These are phyloP conservation scores for Gallinago media DNA, from an alignment of 2,113 vertebrate genomes.

Conservation along the genomic window DNA sequence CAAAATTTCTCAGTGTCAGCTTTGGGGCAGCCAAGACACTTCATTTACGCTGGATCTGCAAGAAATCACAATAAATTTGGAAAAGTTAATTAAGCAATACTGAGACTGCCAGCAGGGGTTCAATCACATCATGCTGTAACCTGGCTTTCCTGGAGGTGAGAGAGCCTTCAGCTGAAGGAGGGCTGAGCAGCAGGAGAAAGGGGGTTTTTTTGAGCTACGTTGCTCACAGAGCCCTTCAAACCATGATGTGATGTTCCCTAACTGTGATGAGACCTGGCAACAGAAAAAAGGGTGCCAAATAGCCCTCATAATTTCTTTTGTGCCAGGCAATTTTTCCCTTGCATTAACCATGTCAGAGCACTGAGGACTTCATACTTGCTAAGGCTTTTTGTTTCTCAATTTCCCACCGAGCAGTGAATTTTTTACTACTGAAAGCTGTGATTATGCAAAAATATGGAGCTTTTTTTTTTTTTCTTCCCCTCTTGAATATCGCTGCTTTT, in stretches of 20 bases:
- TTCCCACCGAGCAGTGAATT: constrained; percentile 18
- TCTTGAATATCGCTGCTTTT: background rate
- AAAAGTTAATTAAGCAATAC: constrained; percentile 10
- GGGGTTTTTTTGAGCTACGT: background rate
- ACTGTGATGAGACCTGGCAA: background rate
- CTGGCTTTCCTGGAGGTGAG: background rate
- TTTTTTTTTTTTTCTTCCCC: background rate
- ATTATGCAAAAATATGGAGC: constrained; percentile 26
- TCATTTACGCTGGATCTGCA: background rate
- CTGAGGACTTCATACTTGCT: background rate
- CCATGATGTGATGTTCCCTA: fast-evolving
- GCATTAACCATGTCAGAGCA: background rate
- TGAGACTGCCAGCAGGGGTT: background rate
- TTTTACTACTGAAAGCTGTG: constrained; percentile 1
- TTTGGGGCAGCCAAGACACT: background rate
- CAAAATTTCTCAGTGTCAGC: background rate
- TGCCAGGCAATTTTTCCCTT: background rate
- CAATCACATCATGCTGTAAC: background rate
- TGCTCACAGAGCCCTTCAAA: background rate
- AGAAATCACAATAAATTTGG: constrained; percentile 13
- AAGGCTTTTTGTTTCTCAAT: background rate
- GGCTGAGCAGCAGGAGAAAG: background rate
- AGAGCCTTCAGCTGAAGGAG: background rate
- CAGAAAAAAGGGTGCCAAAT: background rate
- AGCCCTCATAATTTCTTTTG: background rate